These are phyloP conservation scores for Mandrillus leucophaeus DNA, from an alignment of 2,113 vertebrate genomes.

Conservation along the genomic window DNA sequence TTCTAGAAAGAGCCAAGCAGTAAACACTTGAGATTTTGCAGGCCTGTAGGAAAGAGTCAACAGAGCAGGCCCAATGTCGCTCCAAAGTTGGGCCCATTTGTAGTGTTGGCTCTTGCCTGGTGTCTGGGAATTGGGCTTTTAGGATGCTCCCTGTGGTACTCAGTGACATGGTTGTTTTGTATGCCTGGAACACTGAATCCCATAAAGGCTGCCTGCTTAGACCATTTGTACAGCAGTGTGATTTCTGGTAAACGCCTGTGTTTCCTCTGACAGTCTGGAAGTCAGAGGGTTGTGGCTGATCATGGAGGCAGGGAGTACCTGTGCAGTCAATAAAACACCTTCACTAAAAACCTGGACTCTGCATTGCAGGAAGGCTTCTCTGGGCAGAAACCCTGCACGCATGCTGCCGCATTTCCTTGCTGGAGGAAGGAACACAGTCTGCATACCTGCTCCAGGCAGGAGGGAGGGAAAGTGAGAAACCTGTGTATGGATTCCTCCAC, in stretches of 20 bases:
- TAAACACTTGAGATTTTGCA: not conserved
- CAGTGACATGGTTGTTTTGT: not conserved
- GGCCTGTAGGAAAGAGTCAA: not conserved
- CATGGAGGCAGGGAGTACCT: not conserved
- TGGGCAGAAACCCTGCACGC: not conserved
- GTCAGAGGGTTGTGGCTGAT: not conserved
- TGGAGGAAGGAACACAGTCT: not conserved
- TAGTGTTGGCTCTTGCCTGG: not conserved
- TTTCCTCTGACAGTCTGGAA: not conserved
- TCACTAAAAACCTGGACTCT: not conserved
- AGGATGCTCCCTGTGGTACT: not conserved
- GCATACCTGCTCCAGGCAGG: rapidly evolving
- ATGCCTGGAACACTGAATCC: not conserved
- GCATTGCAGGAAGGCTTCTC: not conserved
- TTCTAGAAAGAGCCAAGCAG: not conserved
- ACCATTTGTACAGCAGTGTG: too few species aligned
- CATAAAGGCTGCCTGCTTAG: not conserved
- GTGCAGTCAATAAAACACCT: not conserved
- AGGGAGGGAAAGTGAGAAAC: not conserved
- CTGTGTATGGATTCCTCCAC: not conserved
- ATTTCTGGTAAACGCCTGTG: not conserved
- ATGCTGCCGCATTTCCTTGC: not conserved
- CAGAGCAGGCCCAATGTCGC: not conserved
- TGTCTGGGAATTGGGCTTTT: not conserved
- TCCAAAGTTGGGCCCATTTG: not conserved